These are phyloP conservation scores for Numenius arquata DNA, from an alignment of 2,113 vertebrate species.

Conservation along the genomic window DNA sequence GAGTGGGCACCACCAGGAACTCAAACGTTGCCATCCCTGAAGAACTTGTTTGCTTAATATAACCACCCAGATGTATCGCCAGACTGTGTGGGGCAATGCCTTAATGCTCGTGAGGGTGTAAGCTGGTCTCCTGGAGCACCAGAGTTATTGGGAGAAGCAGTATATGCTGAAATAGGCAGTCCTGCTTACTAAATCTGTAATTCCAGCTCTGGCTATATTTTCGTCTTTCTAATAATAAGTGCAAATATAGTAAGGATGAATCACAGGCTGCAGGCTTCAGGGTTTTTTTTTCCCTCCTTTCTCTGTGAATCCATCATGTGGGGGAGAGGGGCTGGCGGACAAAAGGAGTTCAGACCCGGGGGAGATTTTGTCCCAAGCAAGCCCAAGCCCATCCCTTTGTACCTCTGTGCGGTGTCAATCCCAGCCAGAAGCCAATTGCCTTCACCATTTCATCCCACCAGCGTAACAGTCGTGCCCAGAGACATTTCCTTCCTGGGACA, in stretches of 20 bases:
- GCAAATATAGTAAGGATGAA: conserved; percentile 64
- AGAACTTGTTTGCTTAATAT: not conserved
- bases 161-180: conserved; percentile 43
- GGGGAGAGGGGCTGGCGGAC: not conserved
- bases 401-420: not conserved
- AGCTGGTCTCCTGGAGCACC: not conserved
- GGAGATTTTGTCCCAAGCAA: not conserved
- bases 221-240: conserved; percentile 65
- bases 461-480: not conserved
- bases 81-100: not conserved
- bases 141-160: not conserved
- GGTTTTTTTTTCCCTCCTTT: not conserved
- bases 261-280: conserved; percentile 45
- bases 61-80: not conserved
- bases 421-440: not conserved
- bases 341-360: not conserved
- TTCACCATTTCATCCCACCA: not conserved
- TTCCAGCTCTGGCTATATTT: conserved; percentile 54
- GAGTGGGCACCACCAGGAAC: not conserved
- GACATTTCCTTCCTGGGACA: not conserved
- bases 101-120: not conserved
- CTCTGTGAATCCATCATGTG: not conserved
- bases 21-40: not conserved
- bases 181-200: conserved; percentile 57
- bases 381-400: not conserved